Base-by-base conservation (phyloP, 2,113 vertebrate species). In the Ginglymostoma cirratum region DNA sequence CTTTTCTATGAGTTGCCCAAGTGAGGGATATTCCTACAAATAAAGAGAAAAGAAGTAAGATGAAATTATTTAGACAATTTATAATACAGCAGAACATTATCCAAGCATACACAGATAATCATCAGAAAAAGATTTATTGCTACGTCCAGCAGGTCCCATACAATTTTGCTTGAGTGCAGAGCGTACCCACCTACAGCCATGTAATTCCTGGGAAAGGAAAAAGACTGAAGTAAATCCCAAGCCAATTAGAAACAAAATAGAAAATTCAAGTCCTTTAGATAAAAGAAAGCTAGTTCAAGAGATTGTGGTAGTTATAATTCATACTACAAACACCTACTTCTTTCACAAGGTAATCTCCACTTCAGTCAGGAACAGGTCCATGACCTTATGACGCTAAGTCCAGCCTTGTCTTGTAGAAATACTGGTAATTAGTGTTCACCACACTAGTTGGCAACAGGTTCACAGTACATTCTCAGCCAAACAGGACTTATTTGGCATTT, bases 1-100 rank as follows among this genome's bases (percentile, higher is more conserved):
- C 96, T 99, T 99, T 95, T 99, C 99, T 96, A 99, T 98, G 96
- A 99, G 97, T 97, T 99, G 99, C 72, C 99, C 99, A 30, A 99
- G 98, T 80, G 98, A 98, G 69, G 99, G 99, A 97, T 99, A 99
- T 97, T 99, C 99, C 99, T 99, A 96, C 66, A 92, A 55, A 55
- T 55, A 70, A 27, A 94, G 27, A 95, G 6, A 93, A 38, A 65
- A 90, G 66, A 93, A 7, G n/a, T 10, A 67, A 66, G 23, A 93
- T 66, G 30, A 66, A 93, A 93, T 38, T 38, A 38, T 66, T 90
- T 30, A 90, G 30, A 12, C 0, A 34, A 34, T 66, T 93, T 38
- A 66, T 21, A 21, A 21, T 66, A n/a, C 89, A 38, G 30, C 14
- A 61, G 87, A 52, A 34, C 14, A 61, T 34, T 90, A 61, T 15